Evolutionary conservation across 2,797 vertebrate genomes (phyloP), one percentile per base, ranked within the genome.

Genomic region (Adrianichthys oophorus): DNA sequence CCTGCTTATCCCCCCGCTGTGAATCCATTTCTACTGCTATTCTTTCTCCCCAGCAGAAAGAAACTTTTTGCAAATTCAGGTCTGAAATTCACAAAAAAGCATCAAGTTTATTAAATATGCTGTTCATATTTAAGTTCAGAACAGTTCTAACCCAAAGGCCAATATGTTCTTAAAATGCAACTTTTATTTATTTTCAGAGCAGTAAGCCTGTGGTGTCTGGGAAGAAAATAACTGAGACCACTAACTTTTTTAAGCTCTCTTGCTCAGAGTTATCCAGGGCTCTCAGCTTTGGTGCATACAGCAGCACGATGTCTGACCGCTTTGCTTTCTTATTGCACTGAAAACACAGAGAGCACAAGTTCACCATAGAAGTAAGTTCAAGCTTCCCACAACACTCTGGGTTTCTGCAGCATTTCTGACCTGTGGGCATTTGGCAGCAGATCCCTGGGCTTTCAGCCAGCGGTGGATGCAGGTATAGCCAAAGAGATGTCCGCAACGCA

Each of bases 301-400:
- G 93, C 49, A 96, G 60, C 61, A 98, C 93, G 1, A 99, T 94
- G 72, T 99, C 97, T 0, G 92, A 91, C 0, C 92, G 92, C 72
- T 95, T 98, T 0, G 95, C 95, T 58, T 95, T 98, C 89, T 95
- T 98, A 80, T 98, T 99, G 85, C 97, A 99, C 97, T 99, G 58
- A 42, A 49, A 58, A 53, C 4, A 66, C 15, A 68, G 45, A 58
- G 3, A 62, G 61, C 21, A 26, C 16, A 52, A 6, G 26, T 43
- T 24, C 0, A 15, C 5, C 7, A 5, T 18, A 18, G 5, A 18
- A 10, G 26, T 5, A 15, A 37, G 15, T 17, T 7, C 17, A 48
- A 24, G 5, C 7, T 45, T 18, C 17, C 24, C 4, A 10, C 41
- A 4, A 5, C 10, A 44, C 2, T 12, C 17, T 7, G 0, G 5